phyloP scores from a whole-genome alignment of 2,113 vertebrate genomes.

The Grammomys dolichurus region DNA sequence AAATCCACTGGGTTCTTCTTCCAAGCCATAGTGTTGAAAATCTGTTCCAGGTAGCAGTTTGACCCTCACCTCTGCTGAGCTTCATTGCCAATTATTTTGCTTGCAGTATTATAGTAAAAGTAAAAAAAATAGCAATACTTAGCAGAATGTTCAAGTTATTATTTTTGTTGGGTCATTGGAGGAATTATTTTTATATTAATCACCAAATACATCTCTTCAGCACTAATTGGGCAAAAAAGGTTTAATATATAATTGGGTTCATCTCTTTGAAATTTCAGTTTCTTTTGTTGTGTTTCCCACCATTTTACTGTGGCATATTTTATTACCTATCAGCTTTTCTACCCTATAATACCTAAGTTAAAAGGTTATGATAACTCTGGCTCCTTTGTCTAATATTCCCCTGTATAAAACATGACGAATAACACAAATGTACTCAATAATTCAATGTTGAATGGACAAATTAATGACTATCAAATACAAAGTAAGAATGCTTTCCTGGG shows the following conservation, averaged over 20 bases:
- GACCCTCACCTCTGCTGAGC: slow-evolving; percentile 11
- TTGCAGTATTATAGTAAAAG: neutral
- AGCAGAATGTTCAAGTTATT: neutral
- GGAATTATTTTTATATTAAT: slow-evolving; percentile 24
- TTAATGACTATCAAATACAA: neutral
- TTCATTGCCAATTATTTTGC: slow-evolving; percentile 12
- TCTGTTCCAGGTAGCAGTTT: slow-evolving; percentile 49
- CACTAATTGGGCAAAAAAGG: neutral
- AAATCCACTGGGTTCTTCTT: slow-evolving; percentile 9
- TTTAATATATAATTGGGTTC: neutral
- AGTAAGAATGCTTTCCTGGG: neutral
- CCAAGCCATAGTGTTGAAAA: slow-evolving; percentile 51
- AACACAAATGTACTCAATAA: neutral
- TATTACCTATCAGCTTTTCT: neutral
- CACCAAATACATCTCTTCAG: neutral
- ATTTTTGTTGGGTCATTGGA: neutral
- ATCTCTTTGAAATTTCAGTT: neutral
- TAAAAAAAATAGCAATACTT: neutral
- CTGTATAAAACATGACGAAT: neutral
- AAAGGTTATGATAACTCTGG: neutral
- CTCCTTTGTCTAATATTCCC: neutral
- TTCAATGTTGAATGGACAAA: neutral
- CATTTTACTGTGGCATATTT: neutral
- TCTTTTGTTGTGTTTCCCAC: neutral
- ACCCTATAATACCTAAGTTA: neutral